Evolutionary conservation across 2,888 invertebrate species (phyloP).

Genomic region (Macrosoma leucophasiata): DNA sequence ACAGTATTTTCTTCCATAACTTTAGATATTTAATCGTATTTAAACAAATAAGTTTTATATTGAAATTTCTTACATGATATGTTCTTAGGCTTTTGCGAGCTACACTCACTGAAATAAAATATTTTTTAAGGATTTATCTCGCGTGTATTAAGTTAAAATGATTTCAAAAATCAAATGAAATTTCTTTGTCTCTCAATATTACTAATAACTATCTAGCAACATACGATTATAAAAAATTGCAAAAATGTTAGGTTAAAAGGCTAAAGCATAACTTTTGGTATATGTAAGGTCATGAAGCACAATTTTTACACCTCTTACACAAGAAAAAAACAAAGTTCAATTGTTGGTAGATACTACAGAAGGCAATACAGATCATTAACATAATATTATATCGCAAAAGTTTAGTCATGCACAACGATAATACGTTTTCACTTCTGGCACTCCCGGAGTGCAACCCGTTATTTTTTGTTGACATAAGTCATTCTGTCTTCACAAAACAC

Average conservation of each 20-base stretch:
- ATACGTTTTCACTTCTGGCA: no score
- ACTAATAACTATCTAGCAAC: neutral
- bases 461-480: neutral
- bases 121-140: neutral
- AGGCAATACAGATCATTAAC: neutral
- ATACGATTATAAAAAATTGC: neutral
- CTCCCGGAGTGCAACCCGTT: no score
- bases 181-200: neutral
- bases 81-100: neutral
- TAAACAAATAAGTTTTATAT: neutral
- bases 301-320: neutral
- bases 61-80: neutral
- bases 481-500: slow-evolving; percentile 1
- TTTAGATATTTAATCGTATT: neutral
- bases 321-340: neutral
- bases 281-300: no score
- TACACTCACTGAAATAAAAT: no score
- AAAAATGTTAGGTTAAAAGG: no score
- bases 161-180: neutral
- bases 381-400: slow-evolving; percentile 1
- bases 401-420: neutral
- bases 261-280: no score
- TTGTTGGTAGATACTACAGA: neutral
- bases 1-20: no score
- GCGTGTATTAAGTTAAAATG: neutral